These are phyloP conservation scores for Delphinapterus leucas DNA, from an alignment of 2,113 vertebrate species.

Conservation along the genomic window DNA sequence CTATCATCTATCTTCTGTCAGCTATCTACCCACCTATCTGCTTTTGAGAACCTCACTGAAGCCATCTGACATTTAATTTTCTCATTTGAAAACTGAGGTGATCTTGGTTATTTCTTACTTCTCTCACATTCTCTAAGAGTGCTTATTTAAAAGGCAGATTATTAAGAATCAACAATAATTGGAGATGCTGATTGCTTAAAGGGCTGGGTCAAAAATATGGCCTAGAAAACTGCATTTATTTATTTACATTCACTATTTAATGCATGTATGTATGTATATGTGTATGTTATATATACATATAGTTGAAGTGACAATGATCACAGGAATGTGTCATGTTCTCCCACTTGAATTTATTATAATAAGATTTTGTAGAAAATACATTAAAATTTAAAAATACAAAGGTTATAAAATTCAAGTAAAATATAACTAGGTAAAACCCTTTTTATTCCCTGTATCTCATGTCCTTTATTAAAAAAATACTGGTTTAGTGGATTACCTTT, in stretches of 20 bases:
- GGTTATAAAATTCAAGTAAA: neutral
- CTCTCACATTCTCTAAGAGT: neutral
- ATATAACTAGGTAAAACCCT: neutral
- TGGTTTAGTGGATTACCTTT: neutral
- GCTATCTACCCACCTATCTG: neutral
- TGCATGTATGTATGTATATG: neutral
- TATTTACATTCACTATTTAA: neutral
- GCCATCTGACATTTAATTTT: neutral
- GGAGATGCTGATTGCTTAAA: neutral
- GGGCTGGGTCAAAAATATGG: neutral
- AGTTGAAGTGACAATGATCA: neutral
- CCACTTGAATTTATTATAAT: neutral
- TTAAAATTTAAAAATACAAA: neutral
- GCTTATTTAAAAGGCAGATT: neutral
- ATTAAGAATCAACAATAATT: neutral
- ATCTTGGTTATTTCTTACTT: neutral
- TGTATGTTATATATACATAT: neutral
- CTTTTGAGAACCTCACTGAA: neutral
- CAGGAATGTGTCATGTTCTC: neutral
- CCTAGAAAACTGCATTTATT: neutral
- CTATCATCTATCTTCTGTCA: neutral
- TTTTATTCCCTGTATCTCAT: neutral
- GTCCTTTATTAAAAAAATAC: neutral
- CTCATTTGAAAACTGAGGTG: neutral
- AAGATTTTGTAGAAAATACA: neutral